phyloP scores from a whole-genome alignment of 1,140 invertebrate genomes.

The Drosophila subpulchrella region DNA sequence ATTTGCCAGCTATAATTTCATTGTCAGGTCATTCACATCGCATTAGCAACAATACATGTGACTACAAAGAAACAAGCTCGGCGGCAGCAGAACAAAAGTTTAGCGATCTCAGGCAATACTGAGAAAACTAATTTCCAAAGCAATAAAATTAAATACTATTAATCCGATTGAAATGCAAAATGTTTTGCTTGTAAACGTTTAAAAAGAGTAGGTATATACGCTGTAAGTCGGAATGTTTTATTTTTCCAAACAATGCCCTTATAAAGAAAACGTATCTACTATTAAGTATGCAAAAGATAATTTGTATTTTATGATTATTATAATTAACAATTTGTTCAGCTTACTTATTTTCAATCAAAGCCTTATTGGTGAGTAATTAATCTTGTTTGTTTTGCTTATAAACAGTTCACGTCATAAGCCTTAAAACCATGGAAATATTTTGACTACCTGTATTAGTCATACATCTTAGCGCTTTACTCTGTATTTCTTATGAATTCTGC shows the following conservation, averaged over 20 bases:
- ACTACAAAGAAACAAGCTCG: constrained; percentile 9
- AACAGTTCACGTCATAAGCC: constrained; percentile 7
- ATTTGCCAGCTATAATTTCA: constrained; percentile 45
- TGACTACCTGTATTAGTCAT: constrained; percentile 28
- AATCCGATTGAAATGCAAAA: neutral
- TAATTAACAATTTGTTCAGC: constrained; percentile 2
- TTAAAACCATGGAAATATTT: neutral
- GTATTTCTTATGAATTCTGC: constrained; percentile 3
- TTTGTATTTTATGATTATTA: neutral
- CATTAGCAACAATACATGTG: constrained; percentile 24
- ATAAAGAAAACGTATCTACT: too few relatives aligned
- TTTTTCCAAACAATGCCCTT: too few relatives aligned
- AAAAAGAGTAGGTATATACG: too few relatives aligned
- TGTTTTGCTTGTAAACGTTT: neutral
- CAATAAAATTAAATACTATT: neutral
- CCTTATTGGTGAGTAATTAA: neutral
- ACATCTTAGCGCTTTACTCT: constrained; percentile 7
- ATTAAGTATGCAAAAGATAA: neutral
- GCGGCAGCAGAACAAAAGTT: constrained; percentile 26
- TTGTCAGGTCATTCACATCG: constrained; percentile 47
- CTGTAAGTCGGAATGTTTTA: neutral
- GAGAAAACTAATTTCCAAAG: constrained; percentile 1
- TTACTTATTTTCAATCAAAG: neutral
- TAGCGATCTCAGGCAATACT: neutral
- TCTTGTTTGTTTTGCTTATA: neutral